These are phyloP conservation scores for Apis cerana DNA, from an alignment of 1,140 invertebrate species.

Conservation along the genomic window DNA sequence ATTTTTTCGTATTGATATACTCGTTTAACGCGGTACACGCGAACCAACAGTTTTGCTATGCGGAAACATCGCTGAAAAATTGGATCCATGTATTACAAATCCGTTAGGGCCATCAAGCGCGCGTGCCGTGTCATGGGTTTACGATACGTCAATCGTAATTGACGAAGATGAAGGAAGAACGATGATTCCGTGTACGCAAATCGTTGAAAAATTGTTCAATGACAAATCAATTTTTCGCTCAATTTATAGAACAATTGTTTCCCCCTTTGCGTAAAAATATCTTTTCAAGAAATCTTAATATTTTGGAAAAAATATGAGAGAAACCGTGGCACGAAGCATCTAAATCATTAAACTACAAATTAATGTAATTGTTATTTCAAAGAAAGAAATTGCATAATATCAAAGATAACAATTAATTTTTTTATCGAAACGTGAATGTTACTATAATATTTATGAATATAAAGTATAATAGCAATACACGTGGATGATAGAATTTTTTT, in stretches of 20 bases:
- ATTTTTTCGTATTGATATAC: background rate
- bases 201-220: background rate
- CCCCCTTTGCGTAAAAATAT: background rate
- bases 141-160: conserved; percentile 13
- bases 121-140: conserved; percentile 12
- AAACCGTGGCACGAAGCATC: too few relatives aligned
- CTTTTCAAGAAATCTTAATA: too few relatives aligned
- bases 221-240: background rate
- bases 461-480: too few relatives aligned
- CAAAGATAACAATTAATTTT: too few relatives aligned
- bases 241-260: background rate
- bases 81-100: conserved; percentile 26
- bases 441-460: too few relatives aligned
- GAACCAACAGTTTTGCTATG: background rate
- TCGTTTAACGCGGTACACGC: background rate
- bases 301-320: too few relatives aligned
- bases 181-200: background rate
- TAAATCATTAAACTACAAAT: too few relatives aligned
- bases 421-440: too few relatives aligned
- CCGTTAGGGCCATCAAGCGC: conserved; percentile 20
- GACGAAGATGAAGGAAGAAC: conserved; percentile 15
- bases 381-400: too few relatives aligned
- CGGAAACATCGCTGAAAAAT: conserved; percentile 20
- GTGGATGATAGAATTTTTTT: too few relatives aligned
- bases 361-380: too few relatives aligned